Conservation (phyloP, 2,113 vertebrate genomes). For the Marmota flaviventris region DNA sequence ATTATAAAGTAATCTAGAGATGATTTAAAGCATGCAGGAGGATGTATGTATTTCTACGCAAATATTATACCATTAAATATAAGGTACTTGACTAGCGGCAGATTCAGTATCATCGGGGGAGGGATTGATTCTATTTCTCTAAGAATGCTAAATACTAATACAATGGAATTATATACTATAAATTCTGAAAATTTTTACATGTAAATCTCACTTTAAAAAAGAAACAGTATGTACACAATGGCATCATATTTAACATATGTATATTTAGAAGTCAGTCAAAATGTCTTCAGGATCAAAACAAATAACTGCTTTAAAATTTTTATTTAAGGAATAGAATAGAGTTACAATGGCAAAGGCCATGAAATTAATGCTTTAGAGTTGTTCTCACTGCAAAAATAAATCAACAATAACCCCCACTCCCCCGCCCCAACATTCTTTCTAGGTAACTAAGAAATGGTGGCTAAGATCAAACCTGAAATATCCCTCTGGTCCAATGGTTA, state of each 20-base stretch:
- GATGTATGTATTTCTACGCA: neutral
- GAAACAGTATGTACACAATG: neutral
- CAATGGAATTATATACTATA: neutral
- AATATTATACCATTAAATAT: neutral
- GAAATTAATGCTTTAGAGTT: conserved; percentile 86
- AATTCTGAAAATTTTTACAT: conserved; percentile 54
- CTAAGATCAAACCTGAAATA: conserved; percentile 84
- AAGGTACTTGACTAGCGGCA: neutral
- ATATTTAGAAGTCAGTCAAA: conserved; percentile 14
- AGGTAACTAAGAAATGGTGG: conserved; percentile 87
- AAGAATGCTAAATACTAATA: neutral
- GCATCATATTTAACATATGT: conserved; percentile 31
- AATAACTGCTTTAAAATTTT: conserved; percentile 47
- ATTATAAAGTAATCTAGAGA: neutral
- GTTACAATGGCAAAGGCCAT: conserved; percentile 44
- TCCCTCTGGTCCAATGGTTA: conserved; percentile 81
- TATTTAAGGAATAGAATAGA: conserved; percentile 59
- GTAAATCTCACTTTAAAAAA: conserved; percentile 45
- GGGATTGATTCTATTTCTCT: conserved; percentile 48
- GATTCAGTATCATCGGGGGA: neutral
- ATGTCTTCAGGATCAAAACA: conserved; percentile 51
- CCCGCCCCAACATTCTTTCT: conserved; percentile 76
- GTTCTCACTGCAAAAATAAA: conserved; percentile 48
- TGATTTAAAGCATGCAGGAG: neutral
- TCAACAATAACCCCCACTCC: neutral